Evolutionary conservation across 1,140 invertebrate species (phyloP), one percentile per base, ranked within the genome.

Genomic region (Oreohelix idahoensis): DNA sequence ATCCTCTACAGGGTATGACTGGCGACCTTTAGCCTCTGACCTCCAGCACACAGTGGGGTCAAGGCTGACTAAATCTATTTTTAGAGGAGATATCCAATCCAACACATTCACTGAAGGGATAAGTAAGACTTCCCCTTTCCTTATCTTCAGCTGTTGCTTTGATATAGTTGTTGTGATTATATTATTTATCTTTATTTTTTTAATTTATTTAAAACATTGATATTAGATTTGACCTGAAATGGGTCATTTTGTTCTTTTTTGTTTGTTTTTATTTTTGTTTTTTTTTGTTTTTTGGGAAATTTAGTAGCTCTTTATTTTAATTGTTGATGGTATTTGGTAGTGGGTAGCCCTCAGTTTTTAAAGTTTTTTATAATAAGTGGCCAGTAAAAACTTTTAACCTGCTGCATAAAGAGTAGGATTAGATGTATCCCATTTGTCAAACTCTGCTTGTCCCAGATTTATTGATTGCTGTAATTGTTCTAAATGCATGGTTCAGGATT

Each of bases 31-130:
- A 45, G 39, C 38, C 79, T 51, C 79, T 71, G 79, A 80, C 69
- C 79, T 71, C 38, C 63, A 71, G 39, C 85, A 89, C 82, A 86
- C 51, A 70, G 84, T 29, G 88, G 89, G 76, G 85, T 83, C 39
- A 36, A 79, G 86, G 63, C 87, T 91, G 32, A 88, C 89, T 63
- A 91, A 91, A 82, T 88, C 89, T 32, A 88, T 91, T 83, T 87
- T 90, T 75, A 86, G 85, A 35, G 87, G 88, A 39, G 87, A 88
- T 81, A 86, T 87, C 83, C 85, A 88, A 73, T 87, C 87, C 36
- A 86, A 90, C 87, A 88, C 87, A 86, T 91, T 91, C 86, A 89
- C 87, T 89, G 87, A 88, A 70, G 89, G 89, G 81, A 90, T 91
- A 89, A 90, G 90, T 91, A 90, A 85, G 89, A 84, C 29, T 17